Evolutionary conservation across 2,888 invertebrate species (phyloP), one percentile per base, ranked within the genome.

Genomic region (Byasa hedistus): DNA sequence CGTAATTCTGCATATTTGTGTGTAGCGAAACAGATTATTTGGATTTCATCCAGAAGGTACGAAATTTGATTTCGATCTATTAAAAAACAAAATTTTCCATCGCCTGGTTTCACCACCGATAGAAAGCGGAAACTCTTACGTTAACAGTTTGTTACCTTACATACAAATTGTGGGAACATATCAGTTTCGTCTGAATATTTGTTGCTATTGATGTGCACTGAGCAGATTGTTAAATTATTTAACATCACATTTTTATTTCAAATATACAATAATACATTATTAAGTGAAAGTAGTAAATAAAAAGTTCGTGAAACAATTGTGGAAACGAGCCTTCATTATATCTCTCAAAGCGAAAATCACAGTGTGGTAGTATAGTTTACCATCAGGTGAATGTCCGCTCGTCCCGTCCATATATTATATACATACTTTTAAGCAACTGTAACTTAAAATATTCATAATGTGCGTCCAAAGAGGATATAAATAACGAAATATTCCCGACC

Each of bases 51-150:
- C 78, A 73, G 70, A 62, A 66, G 58, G 63, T 69, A 64, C 63
- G 67, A 67, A 67, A 67, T 67, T 67, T 57, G 3, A 67, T 67
- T 67, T 67, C 67, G 60, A 39, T 21, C 2, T 44, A 55, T 61
- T 60, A 57, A 68, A 66, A 70, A 68, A 72, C 61, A 63, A 64
- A 70, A 65, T 64, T 69, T 71, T 75, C 80, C 75, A 84, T 81
- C 83, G 77, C 74, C n/a, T 79, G 84, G 84, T 85, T 84, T 79
- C 68, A 85, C 85, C 82, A 75, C 76, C 73, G 83, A 83, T 74
- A 83, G 83, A 80, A 78, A 22, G 32, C 48, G 3, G 80, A 78
- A 22, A 23, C 48, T 0, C n/a, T 48, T n/a, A 22, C 36, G 19
- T n/a, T 54, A 70, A 73, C 70, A 58, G 61, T 66, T 69, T 72